Evolutionary conservation across 2,797 vertebrate genomes (phyloP).

Genomic region (Parauchenoglanis ngamensis): DNA sequence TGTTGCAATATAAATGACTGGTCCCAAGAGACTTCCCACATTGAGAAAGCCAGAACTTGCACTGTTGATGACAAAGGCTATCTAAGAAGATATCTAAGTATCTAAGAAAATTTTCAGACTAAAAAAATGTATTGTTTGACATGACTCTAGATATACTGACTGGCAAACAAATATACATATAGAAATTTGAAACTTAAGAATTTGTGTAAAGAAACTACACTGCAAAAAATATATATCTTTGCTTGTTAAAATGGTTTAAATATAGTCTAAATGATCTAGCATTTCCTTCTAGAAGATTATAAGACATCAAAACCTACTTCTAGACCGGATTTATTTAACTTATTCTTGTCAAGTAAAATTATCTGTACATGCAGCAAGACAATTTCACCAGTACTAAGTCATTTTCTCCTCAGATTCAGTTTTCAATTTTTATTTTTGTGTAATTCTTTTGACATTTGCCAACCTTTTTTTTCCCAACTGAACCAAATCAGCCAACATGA

Average conservation of each 20-base stretch:
- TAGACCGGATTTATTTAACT: too few relatives aligned
- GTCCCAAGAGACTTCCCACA: neutral
- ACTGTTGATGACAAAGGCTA: neutral
- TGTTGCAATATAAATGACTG: neutral
- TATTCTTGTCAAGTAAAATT: too few relatives aligned
- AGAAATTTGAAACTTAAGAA: neutral
- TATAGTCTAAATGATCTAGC: too few relatives aligned
- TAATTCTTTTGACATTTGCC: neutral
- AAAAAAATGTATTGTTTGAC: neutral
- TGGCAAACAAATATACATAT: neutral
- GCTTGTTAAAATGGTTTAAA: too few relatives aligned
- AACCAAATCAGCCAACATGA: neutral
- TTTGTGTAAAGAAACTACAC: neutral
- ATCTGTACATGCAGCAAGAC: too few relatives aligned
- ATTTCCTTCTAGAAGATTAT: too few relatives aligned
- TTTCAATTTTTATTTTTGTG: too few relatives aligned
- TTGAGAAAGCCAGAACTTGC: neutral
- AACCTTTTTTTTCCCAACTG: neutral
- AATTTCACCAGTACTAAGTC: too few relatives aligned
- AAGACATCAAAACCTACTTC: too few relatives aligned
- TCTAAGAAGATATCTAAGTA: too few relatives aligned
- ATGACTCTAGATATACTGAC: neutral
- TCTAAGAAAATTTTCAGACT: neutral
- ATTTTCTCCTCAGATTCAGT: too few relatives aligned
- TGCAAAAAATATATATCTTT: too few relatives aligned